phyloP scores from a whole-genome alignment of 2,888 invertebrate species.

The Microdon myrmicae region DNA sequence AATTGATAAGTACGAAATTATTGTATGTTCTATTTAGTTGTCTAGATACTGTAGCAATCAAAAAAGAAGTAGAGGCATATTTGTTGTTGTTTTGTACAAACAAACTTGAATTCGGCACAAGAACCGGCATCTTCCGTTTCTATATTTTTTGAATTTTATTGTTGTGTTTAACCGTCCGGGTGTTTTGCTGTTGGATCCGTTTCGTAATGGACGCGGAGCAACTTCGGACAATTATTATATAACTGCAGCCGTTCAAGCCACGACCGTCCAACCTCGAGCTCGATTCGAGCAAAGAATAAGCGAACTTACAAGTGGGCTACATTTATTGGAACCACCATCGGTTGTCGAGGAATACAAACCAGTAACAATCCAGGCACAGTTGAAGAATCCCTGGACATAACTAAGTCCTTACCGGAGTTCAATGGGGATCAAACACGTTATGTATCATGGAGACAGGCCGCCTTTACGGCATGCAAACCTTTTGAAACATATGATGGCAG shows the following conservation, averaged over 20 bases:
- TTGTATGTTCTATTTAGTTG: too few relatives aligned
- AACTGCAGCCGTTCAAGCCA: slow-evolving; percentile 1
- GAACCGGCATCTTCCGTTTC: too few relatives aligned
- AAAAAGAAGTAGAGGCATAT: too few relatives aligned
- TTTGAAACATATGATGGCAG: slow-evolving; percentile 21
- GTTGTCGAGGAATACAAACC: slow-evolving; percentile 3
- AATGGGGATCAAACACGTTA: slow-evolving; percentile 1
- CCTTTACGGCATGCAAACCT: slow-evolving; percentile 1
- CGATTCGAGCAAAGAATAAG: background rate
- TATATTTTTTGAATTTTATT: too few relatives aligned
- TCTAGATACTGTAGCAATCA: too few relatives aligned
- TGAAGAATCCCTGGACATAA: slow-evolving; percentile 4
- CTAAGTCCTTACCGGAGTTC: slow-evolving; percentile 10
- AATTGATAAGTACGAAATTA: too few relatives aligned
- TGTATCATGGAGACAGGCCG: slow-evolving; percentile 13
- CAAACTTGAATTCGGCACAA: too few relatives aligned
- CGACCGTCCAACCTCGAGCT: background rate
- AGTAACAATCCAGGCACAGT: slow-evolving; percentile 6
- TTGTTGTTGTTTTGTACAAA: too few relatives aligned
- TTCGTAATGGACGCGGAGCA: too few relatives aligned
- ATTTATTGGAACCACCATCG: background rate
- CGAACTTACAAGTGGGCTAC: background rate
- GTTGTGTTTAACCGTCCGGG: too few relatives aligned
- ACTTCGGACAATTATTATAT: too few relatives aligned
- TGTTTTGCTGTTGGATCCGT: too few relatives aligned